Percentiles rank a stretch among this genome's conserved stretches.
These are phyloP conservation scores for Mylabris sibirica DNA, from an alignment of 2,888 invertebrate species.

Conservation along the genomic window DNA sequence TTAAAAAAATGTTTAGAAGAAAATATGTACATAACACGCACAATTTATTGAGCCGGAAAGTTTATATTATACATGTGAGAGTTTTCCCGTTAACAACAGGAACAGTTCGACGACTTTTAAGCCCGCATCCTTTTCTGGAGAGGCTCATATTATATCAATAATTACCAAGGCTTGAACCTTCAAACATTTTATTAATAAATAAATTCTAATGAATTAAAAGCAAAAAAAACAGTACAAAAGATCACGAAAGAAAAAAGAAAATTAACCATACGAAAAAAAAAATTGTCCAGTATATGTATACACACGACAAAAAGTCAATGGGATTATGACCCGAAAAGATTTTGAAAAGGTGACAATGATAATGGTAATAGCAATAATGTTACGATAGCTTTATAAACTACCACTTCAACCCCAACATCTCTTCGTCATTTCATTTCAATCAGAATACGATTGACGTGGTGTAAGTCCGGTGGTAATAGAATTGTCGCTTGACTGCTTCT, in stretches of 20 bases:
- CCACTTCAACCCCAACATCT: not conserved
- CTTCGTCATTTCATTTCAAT: slow-evolving; percentile 34
- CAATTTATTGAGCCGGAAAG: slow-evolving; percentile 13
- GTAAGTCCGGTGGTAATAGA: slow-evolving; percentile 47
- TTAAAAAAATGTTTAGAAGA: slow-evolving; percentile 16
- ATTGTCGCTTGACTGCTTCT: slow-evolving; percentile 46
- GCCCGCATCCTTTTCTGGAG: slow-evolving; percentile 20
- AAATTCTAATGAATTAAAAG: not conserved
- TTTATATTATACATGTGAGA: not conserved
- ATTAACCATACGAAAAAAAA: not conserved
- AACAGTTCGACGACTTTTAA: slow-evolving; percentile 27
- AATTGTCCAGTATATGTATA: not conserved
- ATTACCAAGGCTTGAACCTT: slow-evolving; percentile 11
- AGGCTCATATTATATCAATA: slow-evolving; percentile 25
- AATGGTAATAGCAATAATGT: not conserved
- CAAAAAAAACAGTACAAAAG: not conserved
- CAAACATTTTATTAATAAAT: not conserved
- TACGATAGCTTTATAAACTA: not conserved
- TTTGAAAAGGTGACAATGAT: not conserved
- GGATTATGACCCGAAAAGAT: not conserved
- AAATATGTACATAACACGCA: slow-evolving; percentile 11
- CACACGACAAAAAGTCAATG: not conserved
- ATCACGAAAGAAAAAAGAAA: not conserved
- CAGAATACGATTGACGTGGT: slow-evolving; percentile 39
- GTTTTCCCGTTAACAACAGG: not conserved